A percentile compares a stretch with the other conserved stretches of the same genome.
phyloP scores from a whole-genome alignment of 2,888 invertebrate species.

The Oligia strigilis region DNA sequence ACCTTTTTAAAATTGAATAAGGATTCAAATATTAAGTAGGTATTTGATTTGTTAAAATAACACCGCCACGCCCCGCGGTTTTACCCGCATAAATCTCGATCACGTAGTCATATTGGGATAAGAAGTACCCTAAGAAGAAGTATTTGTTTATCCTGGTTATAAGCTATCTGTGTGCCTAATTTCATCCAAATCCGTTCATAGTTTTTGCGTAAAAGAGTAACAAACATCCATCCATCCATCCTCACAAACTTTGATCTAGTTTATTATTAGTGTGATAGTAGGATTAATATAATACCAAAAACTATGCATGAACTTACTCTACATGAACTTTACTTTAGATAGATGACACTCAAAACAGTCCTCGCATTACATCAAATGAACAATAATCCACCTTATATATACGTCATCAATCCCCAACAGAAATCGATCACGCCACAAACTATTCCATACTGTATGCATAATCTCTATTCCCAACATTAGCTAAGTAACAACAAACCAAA shows the following conservation, averaged over 20 bases:
- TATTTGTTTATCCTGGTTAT: neutral
- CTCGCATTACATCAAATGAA: neutral
- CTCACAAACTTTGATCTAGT: too few species aligned
- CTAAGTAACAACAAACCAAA: constrained; percentile 44
- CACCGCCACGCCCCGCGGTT: too few species aligned
- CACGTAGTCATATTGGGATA: neutral
- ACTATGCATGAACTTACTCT: neutral
- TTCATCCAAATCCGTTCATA: too few species aligned
- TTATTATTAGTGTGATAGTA: too few species aligned
- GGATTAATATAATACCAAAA: neutral
- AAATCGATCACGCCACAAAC: neutral
- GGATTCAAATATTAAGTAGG: neutral
- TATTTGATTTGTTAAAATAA: neutral
- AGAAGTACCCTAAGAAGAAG: too few species aligned
- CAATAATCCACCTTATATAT: neutral
- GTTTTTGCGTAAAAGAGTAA: too few species aligned
- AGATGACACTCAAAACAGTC: neutral
- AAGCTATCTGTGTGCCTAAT: too few species aligned
- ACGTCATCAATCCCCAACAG: neutral
- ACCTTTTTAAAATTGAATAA: neutral
- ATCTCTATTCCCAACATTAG: constrained; percentile 22
- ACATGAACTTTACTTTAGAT: neutral
- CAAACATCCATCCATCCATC: too few species aligned
- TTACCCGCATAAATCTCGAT: neutral
- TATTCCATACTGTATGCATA: neutral